These are phyloP conservation scores for Agrochola macilenta DNA, from an alignment of 2,888 invertebrate genomes.

Conservation along the genomic window DNA sequence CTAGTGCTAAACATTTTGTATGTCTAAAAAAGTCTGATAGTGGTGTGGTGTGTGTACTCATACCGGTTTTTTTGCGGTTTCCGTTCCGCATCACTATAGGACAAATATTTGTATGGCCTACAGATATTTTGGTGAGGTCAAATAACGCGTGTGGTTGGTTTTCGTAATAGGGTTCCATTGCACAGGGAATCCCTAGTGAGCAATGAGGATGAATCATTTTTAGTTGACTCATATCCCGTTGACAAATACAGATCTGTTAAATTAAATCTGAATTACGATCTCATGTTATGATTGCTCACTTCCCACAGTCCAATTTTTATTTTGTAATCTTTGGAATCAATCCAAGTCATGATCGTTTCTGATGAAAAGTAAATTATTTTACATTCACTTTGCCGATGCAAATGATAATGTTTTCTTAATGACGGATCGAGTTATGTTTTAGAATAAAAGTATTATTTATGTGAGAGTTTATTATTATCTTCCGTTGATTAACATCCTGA, in stretches of 20 bases:
- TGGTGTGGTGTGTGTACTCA: conserved; percentile 2
- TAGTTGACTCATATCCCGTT: conserved; percentile 46
- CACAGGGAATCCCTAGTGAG: conserved; percentile 53
- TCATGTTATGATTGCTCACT: conserved; percentile 26
- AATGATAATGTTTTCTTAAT: conserved; percentile 66
- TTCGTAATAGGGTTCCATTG: conserved; percentile 1
- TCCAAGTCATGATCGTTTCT: conserved; percentile 54
- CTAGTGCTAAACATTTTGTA: conserved; percentile 33
- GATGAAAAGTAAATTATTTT: conserved; percentile 48
- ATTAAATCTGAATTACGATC: conserved; percentile 43
- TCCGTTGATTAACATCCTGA: conserved; percentile 54
- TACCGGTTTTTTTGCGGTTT: conserved; percentile 31
- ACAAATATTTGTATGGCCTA: conserved; percentile 48
- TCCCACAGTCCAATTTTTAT: conserved; percentile 44
- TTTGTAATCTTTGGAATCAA: conserved; percentile 57
- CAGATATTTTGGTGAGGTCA: conserved; percentile 32
- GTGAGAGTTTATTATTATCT: conserved; percentile 57
- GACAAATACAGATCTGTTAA: conserved; percentile 39
- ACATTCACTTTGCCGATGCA: conserved; percentile 63
- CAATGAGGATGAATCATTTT: conserved; percentile 46
- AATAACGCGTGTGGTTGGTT: conserved; percentile 24
- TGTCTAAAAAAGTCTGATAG: conserved; percentile 19
- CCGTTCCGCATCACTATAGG: conserved; percentile 7
- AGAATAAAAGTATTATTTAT: conserved; percentile 47
- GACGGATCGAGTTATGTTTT: conserved; percentile 33